Conservation (phyloP, 2,888 invertebrate genomes). For the Hyppa rectilinea region DNA sequence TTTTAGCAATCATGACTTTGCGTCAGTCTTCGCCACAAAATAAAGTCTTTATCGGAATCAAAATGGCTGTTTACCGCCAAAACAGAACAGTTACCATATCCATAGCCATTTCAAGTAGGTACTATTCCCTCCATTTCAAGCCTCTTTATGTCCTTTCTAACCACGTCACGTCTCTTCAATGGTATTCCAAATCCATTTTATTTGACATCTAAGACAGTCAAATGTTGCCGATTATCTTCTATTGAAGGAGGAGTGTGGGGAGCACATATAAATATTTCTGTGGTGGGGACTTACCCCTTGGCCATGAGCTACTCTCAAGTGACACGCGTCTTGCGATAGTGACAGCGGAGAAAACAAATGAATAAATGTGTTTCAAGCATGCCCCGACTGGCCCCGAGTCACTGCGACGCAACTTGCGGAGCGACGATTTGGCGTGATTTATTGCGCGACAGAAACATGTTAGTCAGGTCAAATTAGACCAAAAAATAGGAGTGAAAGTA, state of each 20-base stretch:
- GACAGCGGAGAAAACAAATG: neutral
- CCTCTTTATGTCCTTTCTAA: constrained; percentile 30
- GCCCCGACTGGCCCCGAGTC: too few relatives aligned
- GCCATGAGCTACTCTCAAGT: too few relatives aligned
- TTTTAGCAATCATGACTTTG: neutral
- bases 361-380: neutral
- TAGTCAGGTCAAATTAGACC: too few relatives aligned
- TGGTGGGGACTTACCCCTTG: neutral
- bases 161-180: constrained; percentile 48
- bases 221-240: constrained; percentile 14
- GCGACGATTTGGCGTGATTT: too few relatives aligned
- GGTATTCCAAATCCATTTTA: constrained; percentile 45
- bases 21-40: constrained; percentile 13
- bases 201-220: constrained; percentile 23
- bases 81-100: constrained; percentile 30
- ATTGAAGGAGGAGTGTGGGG: neutral
- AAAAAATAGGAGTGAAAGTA: too few relatives aligned
- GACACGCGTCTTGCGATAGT: neutral
- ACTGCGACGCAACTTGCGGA: too few relatives aligned
- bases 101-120: constrained; percentile 16
- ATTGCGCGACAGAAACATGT: too few relatives aligned
- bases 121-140: constrained; percentile 4
- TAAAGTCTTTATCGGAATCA: constrained; percentile 33
- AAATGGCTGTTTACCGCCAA: constrained; percentile 30
- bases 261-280: too few relatives aligned